Conservation (phyloP, 1,140 invertebrate species). For the Drosophila teissieri region DNA sequence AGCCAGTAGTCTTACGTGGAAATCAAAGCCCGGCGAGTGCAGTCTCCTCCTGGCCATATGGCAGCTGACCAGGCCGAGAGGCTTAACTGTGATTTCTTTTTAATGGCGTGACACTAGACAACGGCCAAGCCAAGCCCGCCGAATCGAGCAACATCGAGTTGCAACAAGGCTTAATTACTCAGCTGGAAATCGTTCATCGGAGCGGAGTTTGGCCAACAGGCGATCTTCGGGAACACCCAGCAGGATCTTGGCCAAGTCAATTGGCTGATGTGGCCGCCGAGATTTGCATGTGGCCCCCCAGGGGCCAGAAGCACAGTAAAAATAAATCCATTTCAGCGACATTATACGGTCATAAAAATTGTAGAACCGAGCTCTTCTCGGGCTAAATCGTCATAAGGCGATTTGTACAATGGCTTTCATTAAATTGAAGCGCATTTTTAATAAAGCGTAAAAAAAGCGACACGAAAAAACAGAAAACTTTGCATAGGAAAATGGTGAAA, state of each 20-base stretch:
- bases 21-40: constrained; percentile 53
- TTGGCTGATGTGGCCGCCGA: constrained; percentile 53
- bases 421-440: constrained; percentile 79
- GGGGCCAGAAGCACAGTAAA: constrained; percentile 29
- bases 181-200: constrained; percentile 76
- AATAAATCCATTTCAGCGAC: constrained; percentile 70
- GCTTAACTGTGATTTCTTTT: constrained; percentile 80
- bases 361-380: constrained; percentile 52
- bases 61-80: constrained; percentile 62
- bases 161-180: constrained; percentile 80
- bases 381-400: constrained; percentile 81
- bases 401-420: constrained; percentile 80
- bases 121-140: constrained; percentile 33
- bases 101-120: constrained; percentile 82
- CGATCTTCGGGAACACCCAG: constrained; percentile 75
- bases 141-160: constrained; percentile 40
- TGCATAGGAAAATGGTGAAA: constrained; percentile 34
- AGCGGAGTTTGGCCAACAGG: not conserved
- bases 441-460: constrained; percentile 66
- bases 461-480: constrained; percentile 46
- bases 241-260: constrained; percentile 42
- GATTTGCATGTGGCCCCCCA: constrained; percentile 66
- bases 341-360: constrained; percentile 78
- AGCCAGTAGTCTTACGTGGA: constrained; percentile 67
- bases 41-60: constrained; percentile 41